These are phyloP conservation scores for Bimastos eiseni DNA, from an alignment of 2,888 invertebrate species.

Conservation along the genomic window DNA sequence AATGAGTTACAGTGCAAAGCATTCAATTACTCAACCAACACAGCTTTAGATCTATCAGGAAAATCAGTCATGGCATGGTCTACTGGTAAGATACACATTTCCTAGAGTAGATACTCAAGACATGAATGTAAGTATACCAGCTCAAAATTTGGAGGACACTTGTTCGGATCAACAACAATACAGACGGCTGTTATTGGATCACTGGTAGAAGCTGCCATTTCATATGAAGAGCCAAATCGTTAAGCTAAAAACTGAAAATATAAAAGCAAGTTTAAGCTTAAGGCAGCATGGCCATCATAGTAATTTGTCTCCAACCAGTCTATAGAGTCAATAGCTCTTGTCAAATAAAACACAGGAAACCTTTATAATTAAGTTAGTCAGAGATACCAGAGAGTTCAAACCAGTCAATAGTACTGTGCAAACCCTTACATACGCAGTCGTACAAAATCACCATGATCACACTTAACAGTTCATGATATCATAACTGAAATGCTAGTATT, in stretches of 20 bases:
- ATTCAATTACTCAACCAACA: not conserved
- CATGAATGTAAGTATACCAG: slow-evolving; percentile 64
- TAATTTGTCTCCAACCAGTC: not conserved
- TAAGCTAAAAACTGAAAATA: not conserved
- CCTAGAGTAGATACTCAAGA: not conserved
- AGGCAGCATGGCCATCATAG: not conserved
- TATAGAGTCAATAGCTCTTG: not conserved
- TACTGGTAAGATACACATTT: not conserved
- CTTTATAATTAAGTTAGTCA: not conserved
- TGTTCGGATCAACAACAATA: slow-evolving; percentile 69
- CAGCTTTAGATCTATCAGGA: not conserved
- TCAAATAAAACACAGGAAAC: not conserved
- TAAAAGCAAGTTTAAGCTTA: not conserved
- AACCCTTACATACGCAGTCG: no score
- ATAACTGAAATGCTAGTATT: no score
- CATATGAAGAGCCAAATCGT: not conserved
- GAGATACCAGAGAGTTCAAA: no score
- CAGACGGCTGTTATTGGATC: slow-evolving; percentile 78
- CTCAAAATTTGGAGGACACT: slow-evolving; percentile 70
- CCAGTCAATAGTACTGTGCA: no score
- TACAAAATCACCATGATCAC: no score
- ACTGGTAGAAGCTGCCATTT: slow-evolving; percentile 14
- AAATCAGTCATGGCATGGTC: not conserved
- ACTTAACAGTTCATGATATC: no score
- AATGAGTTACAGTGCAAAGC: not conserved